phyloP scores from a whole-genome alignment of 2,113 vertebrate genomes.

The Tragelaphus buxtoni region DNA sequence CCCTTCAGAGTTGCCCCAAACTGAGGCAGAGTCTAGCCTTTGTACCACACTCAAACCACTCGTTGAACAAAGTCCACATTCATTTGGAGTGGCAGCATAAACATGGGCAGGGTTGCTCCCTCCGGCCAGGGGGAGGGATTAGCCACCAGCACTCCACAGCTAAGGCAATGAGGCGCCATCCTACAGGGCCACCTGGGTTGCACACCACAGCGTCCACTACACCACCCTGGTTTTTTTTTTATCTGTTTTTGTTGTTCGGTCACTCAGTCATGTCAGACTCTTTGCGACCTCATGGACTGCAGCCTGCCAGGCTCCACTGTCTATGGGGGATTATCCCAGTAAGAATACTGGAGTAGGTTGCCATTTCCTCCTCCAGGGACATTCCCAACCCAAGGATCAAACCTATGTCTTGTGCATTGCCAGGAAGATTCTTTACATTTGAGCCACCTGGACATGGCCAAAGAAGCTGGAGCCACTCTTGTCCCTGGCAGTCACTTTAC shows the following conservation, averaged over 20 bases:
- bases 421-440: neutral
- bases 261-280: neutral
- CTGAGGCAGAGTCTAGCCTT: neutral
- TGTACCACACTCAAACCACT: too few species aligned
- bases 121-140: neutral
- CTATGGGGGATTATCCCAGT: neutral
- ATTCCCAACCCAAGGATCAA: neutral
- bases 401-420: neutral
- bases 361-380: neutral
- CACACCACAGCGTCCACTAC: neutral
- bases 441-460: neutral
- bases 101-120: too few species aligned
- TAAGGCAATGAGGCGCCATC: neutral
- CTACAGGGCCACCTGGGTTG: neutral
- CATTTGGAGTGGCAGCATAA: rapidly evolving
- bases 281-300: neutral
- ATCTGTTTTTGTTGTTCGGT: neutral
- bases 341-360: neutral
- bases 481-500: neutral
- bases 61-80: neutral
- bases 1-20: neutral
- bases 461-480: neutral
- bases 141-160: neutral
- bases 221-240: rapidly evolving
- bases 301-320: neutral